Evolutionary conservation across 2,888 invertebrate species (phyloP), one percentile per base, ranked within the genome.

Genomic region (Athrips mouffetella): DNA sequence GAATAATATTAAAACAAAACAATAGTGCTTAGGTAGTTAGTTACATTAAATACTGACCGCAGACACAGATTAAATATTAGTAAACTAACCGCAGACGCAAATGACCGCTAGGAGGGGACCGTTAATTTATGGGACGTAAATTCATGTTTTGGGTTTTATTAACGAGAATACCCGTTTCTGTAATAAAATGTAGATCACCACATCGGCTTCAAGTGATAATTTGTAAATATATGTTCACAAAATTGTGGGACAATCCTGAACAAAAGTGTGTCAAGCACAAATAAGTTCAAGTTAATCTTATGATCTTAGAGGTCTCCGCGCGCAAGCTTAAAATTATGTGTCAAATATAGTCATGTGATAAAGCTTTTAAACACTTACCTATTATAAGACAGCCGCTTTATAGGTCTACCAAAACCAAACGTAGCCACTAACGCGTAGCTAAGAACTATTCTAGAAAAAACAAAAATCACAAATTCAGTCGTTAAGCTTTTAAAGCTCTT

Each of bases 151-250:
- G 18, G n/a, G 45, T 58, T 58, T 50, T 53, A 53, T 62, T 63
- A 67, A 64, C 62, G 60, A 65, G 63, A 60, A 63, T 65, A 65
- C 60, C 61, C 56, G 58, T 60, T 59, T 27, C 27, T 27, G 33
- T 58, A 67, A 63, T 63, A 62, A 61, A 64, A 65, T 60, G 58
- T 65, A 60, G 62, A 65, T 67, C 65, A 62, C 62, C 58, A 59
- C 60, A 64, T 63, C 55, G 59, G 63, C 69, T 70, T 67, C 57
- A 74, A 76, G 85, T 76, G 85, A 82, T 83, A 87, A 88, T 86
- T 86, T 86, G 86, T 85, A 78, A 86, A 83, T 80, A 73, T 73
- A 67, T 72, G 72, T 67, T 65, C 67, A 70, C 69, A 76, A 80
- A 79, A 35, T 78, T 79, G 73, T 63, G 47, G 75, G 83, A 85